Conservation (phyloP, 2,888 invertebrate genomes). For the Mellilla xanthometata region DNA sequence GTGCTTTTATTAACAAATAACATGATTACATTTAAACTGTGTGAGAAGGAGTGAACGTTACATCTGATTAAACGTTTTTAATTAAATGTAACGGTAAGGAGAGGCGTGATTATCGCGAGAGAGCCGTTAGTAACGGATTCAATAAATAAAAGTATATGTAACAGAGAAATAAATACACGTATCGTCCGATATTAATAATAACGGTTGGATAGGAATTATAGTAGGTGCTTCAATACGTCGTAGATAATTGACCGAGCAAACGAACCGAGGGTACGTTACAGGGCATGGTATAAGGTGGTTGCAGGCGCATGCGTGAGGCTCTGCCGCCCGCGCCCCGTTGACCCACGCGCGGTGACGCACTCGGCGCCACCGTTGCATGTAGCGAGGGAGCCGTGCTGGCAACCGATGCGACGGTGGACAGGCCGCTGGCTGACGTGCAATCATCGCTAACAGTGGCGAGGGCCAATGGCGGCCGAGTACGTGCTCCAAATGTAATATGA, state of each 20-base stretch:
- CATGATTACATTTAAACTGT: conserved; percentile 15
- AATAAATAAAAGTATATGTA: neutral
- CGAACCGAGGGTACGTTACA: conserved; percentile 64
- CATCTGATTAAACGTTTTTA: conserved; percentile 14
- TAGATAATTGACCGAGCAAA: conserved; percentile 70
- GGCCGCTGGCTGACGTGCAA: conserved; percentile 43
- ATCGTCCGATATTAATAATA: conserved; percentile 7
- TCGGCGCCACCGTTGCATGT: conserved; percentile 47
- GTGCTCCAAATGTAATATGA: conserved; percentile 55
- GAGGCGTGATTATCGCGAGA: neutral
- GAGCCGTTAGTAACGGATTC: neutral
- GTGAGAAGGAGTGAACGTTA: conserved; percentile 17
- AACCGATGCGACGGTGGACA: too few species aligned
- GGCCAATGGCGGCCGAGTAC: conserved; percentile 38
- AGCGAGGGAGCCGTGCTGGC: conserved; percentile 46
- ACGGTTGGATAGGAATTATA: conserved; percentile 29
- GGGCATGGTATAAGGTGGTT: conserved; percentile 65
- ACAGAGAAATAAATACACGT: conserved; percentile 6
- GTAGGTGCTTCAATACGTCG: conserved; percentile 51
- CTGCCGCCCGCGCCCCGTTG: conserved; percentile 53
- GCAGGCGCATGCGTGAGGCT: conserved; percentile 63
- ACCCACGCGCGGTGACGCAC: conserved; percentile 35
- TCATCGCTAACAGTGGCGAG: conserved; percentile 44
- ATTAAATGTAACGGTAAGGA: conserved; percentile 3
- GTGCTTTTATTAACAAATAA: conserved; percentile 32